A percentile compares a stretch with the other conserved stretches of the same genome.
These are phyloP conservation scores for Scaptomyza hsui DNA, from an alignment of 1,140 invertebrate species.

Conservation along the genomic window DNA sequence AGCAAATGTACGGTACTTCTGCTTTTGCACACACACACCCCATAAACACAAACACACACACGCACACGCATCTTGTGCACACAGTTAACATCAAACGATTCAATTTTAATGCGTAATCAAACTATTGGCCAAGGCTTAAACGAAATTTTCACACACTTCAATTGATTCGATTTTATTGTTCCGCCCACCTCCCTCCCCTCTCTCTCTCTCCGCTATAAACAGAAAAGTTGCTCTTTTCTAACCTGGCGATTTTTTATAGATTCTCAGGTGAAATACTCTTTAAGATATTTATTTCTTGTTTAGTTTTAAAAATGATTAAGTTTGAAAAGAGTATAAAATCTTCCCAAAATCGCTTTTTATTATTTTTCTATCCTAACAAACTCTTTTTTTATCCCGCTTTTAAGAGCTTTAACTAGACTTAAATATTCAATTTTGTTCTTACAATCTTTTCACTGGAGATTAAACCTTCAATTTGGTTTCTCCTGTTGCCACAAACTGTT, in stretches of 20 bases:
- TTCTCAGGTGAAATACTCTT: background rate
- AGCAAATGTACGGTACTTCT: slow-evolving; percentile 69
- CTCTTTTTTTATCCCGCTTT: background rate
- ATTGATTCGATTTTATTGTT: slow-evolving; percentile 13
- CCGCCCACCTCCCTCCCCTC: too few relatives aligned
- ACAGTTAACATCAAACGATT: slow-evolving; percentile 42
- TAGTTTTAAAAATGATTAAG: too few relatives aligned
- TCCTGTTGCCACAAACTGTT: background rate
- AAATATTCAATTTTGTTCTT: background rate
- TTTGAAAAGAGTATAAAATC: too few relatives aligned
- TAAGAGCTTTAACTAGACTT: background rate
- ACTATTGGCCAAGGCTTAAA: slow-evolving; percentile 9
- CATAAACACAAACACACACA: background rate
- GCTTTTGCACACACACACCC: slow-evolving; percentile 32
- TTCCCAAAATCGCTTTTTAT: background rate
- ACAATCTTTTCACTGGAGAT: background rate
- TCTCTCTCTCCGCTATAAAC: too few relatives aligned
- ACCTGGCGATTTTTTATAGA: too few relatives aligned
- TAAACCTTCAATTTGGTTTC: background rate
- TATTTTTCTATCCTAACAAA: background rate
- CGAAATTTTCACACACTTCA: slow-evolving; percentile 5
- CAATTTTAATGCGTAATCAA: slow-evolving; percentile 44
- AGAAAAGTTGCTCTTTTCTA: too few relatives aligned
- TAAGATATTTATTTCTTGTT: too few relatives aligned
- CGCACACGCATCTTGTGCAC: slow-evolving; percentile 3